Evolutionary conservation across 2,113 vertebrate genomes (phyloP).

Genomic region (Numenius arquata): DNA sequence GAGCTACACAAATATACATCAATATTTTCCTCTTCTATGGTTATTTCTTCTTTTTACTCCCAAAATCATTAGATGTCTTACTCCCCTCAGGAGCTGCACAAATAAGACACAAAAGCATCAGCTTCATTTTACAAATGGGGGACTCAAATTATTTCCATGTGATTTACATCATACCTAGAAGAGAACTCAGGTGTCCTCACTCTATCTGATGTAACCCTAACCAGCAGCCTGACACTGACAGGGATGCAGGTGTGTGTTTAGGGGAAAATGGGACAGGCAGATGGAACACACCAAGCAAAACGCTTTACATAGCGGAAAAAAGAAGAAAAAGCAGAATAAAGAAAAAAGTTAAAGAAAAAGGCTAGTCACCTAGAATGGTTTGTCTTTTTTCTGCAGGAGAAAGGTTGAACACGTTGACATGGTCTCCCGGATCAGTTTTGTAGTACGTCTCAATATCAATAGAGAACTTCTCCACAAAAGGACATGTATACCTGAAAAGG

Average conservation of each 20-base stretch:
- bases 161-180: neutral
- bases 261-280: neutral
- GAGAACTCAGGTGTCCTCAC: neutral
- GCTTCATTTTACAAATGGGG: neutral
- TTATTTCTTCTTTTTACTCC: neutral
- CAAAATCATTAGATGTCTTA: neutral
- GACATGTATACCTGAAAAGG: conserved; percentile 90
- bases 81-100: neutral
- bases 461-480: conserved; percentile 99
- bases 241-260: neutral
- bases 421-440: conserved; percentile 89
- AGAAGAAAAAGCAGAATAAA: neutral
- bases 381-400: conserved; percentile 89
- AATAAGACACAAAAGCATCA: neutral
- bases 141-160: neutral
- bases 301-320: neutral
- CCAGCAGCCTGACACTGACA: neutral
- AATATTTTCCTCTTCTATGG: neutral
- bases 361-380: conserved; percentile 82
- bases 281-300: neutral
- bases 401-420: conserved; percentile 91
- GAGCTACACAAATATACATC: neutral
- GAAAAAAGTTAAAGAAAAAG: neutral
- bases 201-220: neutral
- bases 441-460: conserved; percentile 99